Evolutionary conservation across 2,888 invertebrate species (phyloP).

Genomic region (Hyalella azteca): DNA sequence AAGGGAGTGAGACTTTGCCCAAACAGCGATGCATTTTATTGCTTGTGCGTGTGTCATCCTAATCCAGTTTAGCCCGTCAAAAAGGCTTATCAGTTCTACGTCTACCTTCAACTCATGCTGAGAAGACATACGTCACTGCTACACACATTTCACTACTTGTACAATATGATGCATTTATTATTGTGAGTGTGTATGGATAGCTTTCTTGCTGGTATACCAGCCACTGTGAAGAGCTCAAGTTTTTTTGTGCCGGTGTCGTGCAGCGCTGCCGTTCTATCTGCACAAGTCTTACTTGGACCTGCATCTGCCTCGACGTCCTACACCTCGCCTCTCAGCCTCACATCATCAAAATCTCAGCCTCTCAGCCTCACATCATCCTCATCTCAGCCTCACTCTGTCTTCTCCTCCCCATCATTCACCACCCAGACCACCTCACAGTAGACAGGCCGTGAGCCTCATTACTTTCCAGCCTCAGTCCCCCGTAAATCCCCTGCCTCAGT

Average conservation of each 20-base stretch:
- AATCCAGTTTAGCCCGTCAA: no score
- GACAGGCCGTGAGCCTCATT: background rate
- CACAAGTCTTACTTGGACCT: constrained; percentile 41
- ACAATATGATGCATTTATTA: no score
- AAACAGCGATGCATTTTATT: no score
- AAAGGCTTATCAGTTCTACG: no score
- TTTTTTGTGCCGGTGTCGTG: no score
- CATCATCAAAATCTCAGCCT: background rate
- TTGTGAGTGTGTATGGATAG: no score
- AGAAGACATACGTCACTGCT: background rate
- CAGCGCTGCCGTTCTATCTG: constrained; percentile 41
- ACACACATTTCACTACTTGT: background rate
- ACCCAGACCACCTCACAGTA: background rate
- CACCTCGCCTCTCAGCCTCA: background rate
- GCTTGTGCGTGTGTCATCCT: no score
- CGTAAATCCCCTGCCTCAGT: background rate
- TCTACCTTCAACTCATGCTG: no score
- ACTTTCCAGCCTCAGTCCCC: background rate
- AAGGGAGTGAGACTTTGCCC: no score
- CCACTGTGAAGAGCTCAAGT: no score
- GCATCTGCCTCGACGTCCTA: background rate
- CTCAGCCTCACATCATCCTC: background rate
- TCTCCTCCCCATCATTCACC: background rate
- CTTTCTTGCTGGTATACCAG: no score
- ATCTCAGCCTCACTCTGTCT: constrained; percentile 16